A percentile compares a stretch with the other conserved stretches of the same genome.
Evolutionary conservation across 2,797 vertebrate species (phyloP).

Genomic region (Lithobates pipiens): DNA sequence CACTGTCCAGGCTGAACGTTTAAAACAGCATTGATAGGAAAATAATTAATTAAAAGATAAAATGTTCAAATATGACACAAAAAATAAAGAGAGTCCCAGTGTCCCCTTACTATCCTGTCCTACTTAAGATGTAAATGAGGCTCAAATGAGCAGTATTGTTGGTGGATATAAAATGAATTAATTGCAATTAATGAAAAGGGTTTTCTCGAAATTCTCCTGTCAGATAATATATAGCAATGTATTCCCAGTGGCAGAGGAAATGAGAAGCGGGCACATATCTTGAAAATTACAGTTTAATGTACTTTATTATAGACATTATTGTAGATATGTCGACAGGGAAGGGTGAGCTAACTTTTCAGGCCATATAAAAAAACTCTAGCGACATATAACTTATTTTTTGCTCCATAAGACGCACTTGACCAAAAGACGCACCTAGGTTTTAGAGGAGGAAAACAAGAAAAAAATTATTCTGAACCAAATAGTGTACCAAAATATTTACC

Average conservation of each 20-base stretch:
- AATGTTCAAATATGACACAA: not conserved
- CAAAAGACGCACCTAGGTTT: no score
- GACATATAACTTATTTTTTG: no score
- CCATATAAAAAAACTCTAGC: no score
- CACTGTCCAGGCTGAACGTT: no score
- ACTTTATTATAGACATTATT: not conserved
- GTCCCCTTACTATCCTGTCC: not conserved
- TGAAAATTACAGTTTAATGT: not conserved
- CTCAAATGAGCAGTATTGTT: conserved; percentile 1
- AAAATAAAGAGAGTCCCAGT: not conserved
- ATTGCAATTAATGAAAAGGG: not conserved
- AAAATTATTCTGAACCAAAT: no score
- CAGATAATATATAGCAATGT: not conserved
- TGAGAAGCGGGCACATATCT: not conserved
- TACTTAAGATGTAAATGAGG: not conserved
- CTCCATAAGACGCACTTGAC: no score
- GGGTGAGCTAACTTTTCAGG: no score
- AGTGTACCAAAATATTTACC: no score
- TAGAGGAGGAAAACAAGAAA: no score
- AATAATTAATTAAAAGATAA: no score
- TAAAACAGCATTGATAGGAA: no score
- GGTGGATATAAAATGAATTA: not conserved
- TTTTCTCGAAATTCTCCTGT: not conserved
- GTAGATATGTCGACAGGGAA: not conserved
- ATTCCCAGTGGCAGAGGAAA: not conserved